Percentiles rank a stretch among this genome's conserved stretches.
phyloP scores from a whole-genome alignment of 2,888 invertebrate genomes.

The Odontocolon sp. region DNA sequence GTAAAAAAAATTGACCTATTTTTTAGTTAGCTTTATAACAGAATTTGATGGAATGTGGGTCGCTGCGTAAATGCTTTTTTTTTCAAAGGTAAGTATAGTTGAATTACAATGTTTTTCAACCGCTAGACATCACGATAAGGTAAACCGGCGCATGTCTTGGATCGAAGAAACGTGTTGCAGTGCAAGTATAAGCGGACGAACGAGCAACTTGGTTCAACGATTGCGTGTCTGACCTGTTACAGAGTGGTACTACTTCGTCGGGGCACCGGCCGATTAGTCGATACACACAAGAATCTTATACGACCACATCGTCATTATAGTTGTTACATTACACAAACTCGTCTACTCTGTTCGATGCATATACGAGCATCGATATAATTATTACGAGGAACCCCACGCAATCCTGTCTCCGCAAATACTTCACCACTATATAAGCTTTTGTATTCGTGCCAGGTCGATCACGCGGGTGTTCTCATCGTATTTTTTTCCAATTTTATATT shows the following conservation, averaged over 20 bases:
- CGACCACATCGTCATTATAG: conserved; percentile 57
- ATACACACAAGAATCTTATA: conserved; percentile 53
- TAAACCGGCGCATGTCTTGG: neutral
- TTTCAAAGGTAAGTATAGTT: conserved; percentile 23
- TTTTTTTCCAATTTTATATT: neutral
- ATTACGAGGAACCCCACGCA: conserved; percentile 17
- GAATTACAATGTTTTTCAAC: conserved; percentile 18
- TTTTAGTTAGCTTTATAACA: neutral
- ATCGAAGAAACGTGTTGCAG: conserved; percentile 37
- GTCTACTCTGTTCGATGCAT: neutral
- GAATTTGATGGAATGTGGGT: conserved; percentile 59
- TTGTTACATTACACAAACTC: conserved; percentile 49
- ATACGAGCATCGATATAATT: conserved; percentile 41
- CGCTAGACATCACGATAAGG: conserved; percentile 6
- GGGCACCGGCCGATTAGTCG: conserved; percentile 61
- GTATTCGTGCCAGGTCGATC: conserved; percentile 45
- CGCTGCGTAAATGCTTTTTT: conserved; percentile 57
- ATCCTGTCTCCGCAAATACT: conserved; percentile 1
- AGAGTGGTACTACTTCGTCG: conserved; percentile 70
- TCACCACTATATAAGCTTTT: conserved; percentile 45
- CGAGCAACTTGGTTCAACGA: conserved; percentile 13
- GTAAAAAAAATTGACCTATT: conserved; percentile 5
- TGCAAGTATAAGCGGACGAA: conserved; percentile 14
- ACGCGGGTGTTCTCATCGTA: conserved; percentile 31
- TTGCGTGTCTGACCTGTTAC: conserved; percentile 69